Percentiles rank a stretch among this genome's conserved stretches.
phyloP scores from a whole-genome alignment of 2,888 invertebrate genomes.

The Doris montereyensis region DNA sequence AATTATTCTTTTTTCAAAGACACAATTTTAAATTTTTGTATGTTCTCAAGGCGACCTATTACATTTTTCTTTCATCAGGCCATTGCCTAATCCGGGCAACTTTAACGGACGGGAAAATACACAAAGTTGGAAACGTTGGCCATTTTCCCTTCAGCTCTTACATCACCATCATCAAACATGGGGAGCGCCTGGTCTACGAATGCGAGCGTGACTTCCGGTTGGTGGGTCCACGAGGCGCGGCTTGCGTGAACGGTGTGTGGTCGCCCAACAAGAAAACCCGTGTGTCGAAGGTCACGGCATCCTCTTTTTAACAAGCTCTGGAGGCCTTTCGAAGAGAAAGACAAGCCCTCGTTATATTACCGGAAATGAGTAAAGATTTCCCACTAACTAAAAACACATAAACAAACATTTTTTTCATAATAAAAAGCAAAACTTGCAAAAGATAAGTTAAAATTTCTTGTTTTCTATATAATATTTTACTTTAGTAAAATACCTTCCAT shows the following conservation, averaged over 20 bases:
- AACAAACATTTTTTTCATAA: no score
- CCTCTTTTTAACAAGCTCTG: conserved; percentile 75
- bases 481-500: no score
- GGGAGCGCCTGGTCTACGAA: conserved; percentile 83
- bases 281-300: conserved; percentile 88
- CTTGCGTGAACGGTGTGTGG: conserved; percentile 95
- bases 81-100: no score
- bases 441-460: no score
- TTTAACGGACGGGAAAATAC: conserved; percentile 90
- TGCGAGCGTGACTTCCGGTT: conserved; percentile 93
- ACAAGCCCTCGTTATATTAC: neutral
- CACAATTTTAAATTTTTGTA: no score
- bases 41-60: no score
- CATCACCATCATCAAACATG: conserved; percentile 76
- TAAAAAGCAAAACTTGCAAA: no score
- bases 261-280: conserved; percentile 88
- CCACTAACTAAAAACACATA: no score
- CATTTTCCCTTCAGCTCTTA: conserved; percentile 95
- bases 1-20: no score
- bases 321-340: conserved; percentile 51
- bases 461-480: no score
- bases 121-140: conserved; percentile 78
- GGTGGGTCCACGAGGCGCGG: conserved; percentile 89
- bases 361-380: no score
- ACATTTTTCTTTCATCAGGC: no score